Evolutionary conservation across 1,140 invertebrate species (phyloP).

Genomic region (Drosophila punjabiensis): DNA sequence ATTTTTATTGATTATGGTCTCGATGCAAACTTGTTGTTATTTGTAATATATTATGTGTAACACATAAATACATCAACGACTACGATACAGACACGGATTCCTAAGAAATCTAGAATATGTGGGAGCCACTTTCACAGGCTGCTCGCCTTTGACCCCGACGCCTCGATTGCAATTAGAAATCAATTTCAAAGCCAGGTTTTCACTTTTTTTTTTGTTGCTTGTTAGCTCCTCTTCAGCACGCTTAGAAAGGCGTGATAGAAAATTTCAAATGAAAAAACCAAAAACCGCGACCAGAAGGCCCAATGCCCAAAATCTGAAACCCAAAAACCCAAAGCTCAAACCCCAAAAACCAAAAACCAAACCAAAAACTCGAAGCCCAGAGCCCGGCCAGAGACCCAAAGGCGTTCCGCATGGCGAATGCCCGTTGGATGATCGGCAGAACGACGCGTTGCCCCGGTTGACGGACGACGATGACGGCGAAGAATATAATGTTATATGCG

Average conservation of each 20-base stretch:
- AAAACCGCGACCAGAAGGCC: background rate
- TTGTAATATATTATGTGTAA: too few relatives aligned
- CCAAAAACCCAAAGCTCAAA: background rate
- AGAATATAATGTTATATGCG: conserved; percentile 48
- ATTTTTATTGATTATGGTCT: too few relatives aligned
- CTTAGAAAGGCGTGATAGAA: conserved; percentile 11
- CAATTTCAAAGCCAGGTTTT: conserved; percentile 51
- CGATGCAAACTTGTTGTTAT: too few relatives aligned
- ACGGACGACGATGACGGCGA: conserved; percentile 46
- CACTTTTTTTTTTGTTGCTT: conserved; percentile 41
- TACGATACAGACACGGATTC: background rate
- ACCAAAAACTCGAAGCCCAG: background rate
- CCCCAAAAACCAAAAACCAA: background rate
- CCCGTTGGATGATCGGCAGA: conserved; percentile 65
- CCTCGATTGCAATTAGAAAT: conserved; percentile 54
- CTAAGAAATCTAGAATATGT: background rate
- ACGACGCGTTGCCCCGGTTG: conserved; percentile 19
- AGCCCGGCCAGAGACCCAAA: conserved; percentile 10
- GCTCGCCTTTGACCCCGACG: conserved; percentile 20
- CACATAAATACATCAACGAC: background rate
- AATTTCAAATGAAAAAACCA: background rate
- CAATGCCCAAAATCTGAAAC: background rate
- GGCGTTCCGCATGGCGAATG: conserved; percentile 28
- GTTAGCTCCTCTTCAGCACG: background rate
- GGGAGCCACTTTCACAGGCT: conserved; percentile 31